phyloP scores from a whole-genome alignment of 2,888 invertebrate genomes.

The Resseliella maxima region DNA sequence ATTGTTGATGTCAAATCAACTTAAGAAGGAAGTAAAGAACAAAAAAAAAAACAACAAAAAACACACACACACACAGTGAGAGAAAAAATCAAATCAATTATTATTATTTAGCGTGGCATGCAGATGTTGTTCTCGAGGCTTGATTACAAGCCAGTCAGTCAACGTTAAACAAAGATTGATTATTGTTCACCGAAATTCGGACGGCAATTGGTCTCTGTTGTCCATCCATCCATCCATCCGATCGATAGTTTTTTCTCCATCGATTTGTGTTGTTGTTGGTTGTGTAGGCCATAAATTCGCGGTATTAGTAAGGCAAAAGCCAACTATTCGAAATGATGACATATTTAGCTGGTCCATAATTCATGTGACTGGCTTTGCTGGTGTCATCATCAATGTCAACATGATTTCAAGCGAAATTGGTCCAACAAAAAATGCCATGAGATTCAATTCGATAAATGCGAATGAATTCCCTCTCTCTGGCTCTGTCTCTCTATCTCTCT shows the following conservation, averaged over 20 bases:
- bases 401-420: neutral
- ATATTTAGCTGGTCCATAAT: neutral
- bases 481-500: no score
- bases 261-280: neutral
- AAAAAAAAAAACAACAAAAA: no score
- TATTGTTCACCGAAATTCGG: neutral
- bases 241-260: neutral
- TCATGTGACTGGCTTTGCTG: conserved; percentile 23
- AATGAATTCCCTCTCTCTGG: no score
- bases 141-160: conserved; percentile 44
- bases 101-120: neutral
- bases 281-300: neutral
- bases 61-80: no score
- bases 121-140: neutral
- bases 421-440: neutral
- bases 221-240: neutral
- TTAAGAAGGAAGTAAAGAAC: neutral
- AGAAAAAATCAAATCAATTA: conserved; percentile 40
- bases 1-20: conserved; percentile 22
- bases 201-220: neutral
- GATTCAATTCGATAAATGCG: neutral
- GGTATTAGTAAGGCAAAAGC: neutral
- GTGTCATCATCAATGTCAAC: conserved; percentile 47
- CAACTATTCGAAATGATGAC: conserved; percentile 19
- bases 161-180: conserved; percentile 34